Percentiles rank a stretch among this genome's conserved stretches.
These are phyloP conservation scores for Atherinosoma microstoma DNA, from an alignment of 2,797 vertebrate genomes.

Conservation along the genomic window DNA sequence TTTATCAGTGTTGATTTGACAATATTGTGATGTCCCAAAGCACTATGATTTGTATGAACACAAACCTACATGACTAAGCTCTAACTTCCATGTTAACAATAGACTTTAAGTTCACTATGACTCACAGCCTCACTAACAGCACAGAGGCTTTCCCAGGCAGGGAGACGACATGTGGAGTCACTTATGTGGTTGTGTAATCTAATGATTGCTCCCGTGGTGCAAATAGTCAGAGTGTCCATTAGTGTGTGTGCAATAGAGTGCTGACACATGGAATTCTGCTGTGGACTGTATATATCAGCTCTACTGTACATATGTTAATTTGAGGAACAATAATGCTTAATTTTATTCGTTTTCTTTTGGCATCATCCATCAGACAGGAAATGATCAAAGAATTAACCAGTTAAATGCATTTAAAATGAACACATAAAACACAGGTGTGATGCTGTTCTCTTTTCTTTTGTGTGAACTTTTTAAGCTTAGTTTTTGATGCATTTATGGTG, in stretches of 20 bases:
- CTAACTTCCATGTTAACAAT: slow-evolving; percentile 18
- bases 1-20: no score
- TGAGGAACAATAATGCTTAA: neutral
- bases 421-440: no score
- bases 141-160: slow-evolving; percentile 15
- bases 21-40: neutral
- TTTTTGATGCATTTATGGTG: no score
- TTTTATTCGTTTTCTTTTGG: neutral
- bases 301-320: neutral
- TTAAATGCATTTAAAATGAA: no score
- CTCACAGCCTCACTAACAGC: slow-evolving; percentile 13
- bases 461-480: no score
- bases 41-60: neutral
- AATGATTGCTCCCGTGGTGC: slow-evolving; percentile 44
- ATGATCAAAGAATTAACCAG: no score
- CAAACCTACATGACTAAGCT: neutral
- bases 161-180: slow-evolving; percentile 40
- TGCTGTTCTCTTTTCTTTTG: no score
- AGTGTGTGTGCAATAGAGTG: neutral
- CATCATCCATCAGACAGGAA: no score
- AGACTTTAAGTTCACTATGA: neutral
- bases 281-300: neutral
- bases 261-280: neutral
- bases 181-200: slow-evolving; percentile 43
- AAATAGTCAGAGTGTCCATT: slow-evolving; percentile 10